Conservation (phyloP, 1,140 invertebrate genomes). For the Cephus cinctus region DNA sequence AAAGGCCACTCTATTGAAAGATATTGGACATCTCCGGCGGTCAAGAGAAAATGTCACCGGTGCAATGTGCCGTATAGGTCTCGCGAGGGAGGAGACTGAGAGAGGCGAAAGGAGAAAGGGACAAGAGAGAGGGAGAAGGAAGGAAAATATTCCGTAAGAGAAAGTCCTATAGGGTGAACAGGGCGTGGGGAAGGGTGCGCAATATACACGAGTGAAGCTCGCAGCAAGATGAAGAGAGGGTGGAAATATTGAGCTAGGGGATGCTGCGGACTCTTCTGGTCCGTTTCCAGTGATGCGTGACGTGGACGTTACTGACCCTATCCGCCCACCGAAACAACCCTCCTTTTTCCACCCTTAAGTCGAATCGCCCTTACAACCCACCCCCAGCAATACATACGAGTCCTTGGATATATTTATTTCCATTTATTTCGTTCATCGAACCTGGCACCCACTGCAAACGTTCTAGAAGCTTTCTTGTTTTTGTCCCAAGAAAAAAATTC, state of each 20-base stretch:
- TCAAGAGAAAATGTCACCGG: constrained; percentile 15
- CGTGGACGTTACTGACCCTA: constrained; percentile 36
- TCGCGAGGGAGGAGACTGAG: not conserved
- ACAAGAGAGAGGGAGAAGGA: no score
- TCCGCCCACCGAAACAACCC: constrained; percentile 31
- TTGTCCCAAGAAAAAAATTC: no score
- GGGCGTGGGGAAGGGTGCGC: constrained; percentile 5
- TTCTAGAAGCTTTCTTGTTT: no score
- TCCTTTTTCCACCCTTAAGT: constrained; percentile 12
- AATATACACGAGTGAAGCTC: not conserved
- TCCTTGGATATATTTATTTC: constrained; percentile 33
- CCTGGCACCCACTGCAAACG: constrained; percentile 23
- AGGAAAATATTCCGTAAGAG: no score
- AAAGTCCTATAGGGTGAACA: not conserved
- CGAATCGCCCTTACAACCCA: not conserved
- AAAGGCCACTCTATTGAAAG: constrained; percentile 18
- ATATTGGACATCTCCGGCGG: constrained; percentile 25
- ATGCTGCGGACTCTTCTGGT: constrained; percentile 17
- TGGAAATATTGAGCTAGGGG: constrained; percentile 27
- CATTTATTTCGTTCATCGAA: constrained; percentile 29
- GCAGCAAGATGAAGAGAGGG: constrained; percentile 1
- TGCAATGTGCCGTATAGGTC: constrained; percentile 10
- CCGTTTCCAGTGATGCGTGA: constrained; percentile 33
- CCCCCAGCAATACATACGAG: constrained; percentile 1
- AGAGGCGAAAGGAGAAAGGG: constrained; percentile 1